Evolutionary conservation across 2,888 invertebrate species (phyloP).

Genomic region (Blera fallax): DNA sequence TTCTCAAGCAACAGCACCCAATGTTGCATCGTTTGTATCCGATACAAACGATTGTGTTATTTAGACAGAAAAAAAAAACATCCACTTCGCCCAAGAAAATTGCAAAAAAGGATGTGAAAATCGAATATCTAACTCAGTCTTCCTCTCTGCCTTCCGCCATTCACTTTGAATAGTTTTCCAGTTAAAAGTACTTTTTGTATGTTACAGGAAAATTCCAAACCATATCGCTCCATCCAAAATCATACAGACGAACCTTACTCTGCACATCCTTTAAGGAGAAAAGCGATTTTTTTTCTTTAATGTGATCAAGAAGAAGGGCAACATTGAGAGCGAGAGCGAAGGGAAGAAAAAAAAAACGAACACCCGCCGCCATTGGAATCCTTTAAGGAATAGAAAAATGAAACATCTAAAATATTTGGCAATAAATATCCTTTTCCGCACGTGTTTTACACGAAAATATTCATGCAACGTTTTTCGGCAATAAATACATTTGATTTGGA

Average conservation of each 20-base stretch:
- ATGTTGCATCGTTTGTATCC: slow-evolving; percentile 47
- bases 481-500: slow-evolving; percentile 80
- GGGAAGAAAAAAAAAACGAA: background rate
- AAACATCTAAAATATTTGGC: slow-evolving; percentile 71
- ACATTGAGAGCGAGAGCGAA: too few species aligned
- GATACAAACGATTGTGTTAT: slow-evolving; percentile 50
- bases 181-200: slow-evolving; percentile 32
- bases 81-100: slow-evolving; percentile 1
- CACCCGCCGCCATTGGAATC: slow-evolving; percentile 7
- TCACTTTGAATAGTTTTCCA: slow-evolving; percentile 39
- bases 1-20: background rate
- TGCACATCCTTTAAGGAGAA: background rate
- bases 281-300: slow-evolving; percentile 29
- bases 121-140: slow-evolving; percentile 16
- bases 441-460: slow-evolving; percentile 76
- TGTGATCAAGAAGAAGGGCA: slow-evolving; percentile 14
- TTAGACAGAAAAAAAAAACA: slow-evolving; percentile 19
- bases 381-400: slow-evolving; percentile 57
- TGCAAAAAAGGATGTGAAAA: slow-evolving; percentile 36
- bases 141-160: background rate
- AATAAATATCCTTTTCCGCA: slow-evolving; percentile 71
- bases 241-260: background rate
- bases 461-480: slow-evolving; percentile 79
- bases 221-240: background rate
- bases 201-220: slow-evolving; percentile 20